Evolutionary conservation across 37 sponge, comb jelly and placozoan species (phyloP).

Genomic region (Halisarca cf. caerulea): DNA sequence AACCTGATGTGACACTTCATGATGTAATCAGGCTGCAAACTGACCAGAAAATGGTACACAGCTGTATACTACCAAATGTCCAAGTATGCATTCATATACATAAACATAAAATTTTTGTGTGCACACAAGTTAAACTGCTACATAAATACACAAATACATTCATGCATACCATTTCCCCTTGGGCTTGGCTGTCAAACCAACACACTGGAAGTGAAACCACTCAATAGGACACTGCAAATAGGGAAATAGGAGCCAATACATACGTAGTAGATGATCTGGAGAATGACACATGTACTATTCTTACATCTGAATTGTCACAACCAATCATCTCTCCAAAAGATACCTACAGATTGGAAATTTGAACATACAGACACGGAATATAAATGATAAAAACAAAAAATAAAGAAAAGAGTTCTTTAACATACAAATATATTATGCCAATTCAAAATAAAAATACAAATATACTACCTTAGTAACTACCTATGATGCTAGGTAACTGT

Average conservation of each 20-base stretch:
- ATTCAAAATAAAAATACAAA: not conserved
- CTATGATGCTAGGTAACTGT: too few relatives aligned
- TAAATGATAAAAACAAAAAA: too few relatives aligned
- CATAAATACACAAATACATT: not conserved
- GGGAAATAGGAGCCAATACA: not conserved
- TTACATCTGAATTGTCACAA: slow-evolving; percentile 82
- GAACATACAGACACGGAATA: too few relatives aligned
- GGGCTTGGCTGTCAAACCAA: slow-evolving; percentile 63
- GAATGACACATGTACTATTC: not conserved
- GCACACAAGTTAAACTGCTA: too few relatives aligned
- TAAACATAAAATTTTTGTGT: too few relatives aligned
- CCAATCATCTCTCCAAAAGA: slow-evolving; percentile 95
- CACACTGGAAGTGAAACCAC: slow-evolving; percentile 84
- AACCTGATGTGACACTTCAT: too few relatives aligned
- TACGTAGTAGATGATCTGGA: not conserved
- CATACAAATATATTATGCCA: not conserved
- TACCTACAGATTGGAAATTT: slow-evolving; percentile 50
- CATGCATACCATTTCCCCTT: slow-evolving; percentile 62
- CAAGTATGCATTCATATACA: too few relatives aligned
- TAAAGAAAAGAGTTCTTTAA: too few relatives aligned
- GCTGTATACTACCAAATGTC: too few relatives aligned
- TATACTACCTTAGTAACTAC: too few relatives aligned
- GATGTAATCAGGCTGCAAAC: too few relatives aligned
- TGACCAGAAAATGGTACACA: too few relatives aligned
- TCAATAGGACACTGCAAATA: slow-evolving; percentile 68